These are phyloP conservation scores for Catharus minimus DNA, from an alignment of 2,113 vertebrate species.

Conservation along the genomic window DNA sequence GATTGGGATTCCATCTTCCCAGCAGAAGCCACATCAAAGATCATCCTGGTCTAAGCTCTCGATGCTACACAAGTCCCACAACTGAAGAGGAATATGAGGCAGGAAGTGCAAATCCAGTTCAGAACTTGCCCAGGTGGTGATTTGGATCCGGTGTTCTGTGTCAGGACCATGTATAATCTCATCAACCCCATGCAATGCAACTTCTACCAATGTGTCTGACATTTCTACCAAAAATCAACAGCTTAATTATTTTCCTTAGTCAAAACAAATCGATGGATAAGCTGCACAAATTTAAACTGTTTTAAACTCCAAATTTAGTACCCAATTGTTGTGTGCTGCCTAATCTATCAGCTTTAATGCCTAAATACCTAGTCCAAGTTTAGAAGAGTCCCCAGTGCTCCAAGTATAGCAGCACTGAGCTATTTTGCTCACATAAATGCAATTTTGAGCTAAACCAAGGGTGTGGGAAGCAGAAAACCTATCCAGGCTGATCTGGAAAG, in stretches of 20 bases:
- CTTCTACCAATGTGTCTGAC: neutral
- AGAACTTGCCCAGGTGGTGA: constrained; percentile 39
- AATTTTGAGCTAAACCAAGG: neutral
- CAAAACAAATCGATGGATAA: neutral
- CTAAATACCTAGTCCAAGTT: neutral
- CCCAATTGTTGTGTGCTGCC: neutral
- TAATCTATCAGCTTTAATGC: neutral
- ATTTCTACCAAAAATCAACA: neutral
- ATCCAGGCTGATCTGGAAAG: neutral
- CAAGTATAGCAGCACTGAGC: neutral
- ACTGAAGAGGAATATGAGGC: constrained; percentile 56
- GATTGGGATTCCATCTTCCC: constrained; percentile 32
- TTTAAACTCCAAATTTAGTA: neutral
- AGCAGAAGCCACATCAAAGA: constrained; percentile 31
- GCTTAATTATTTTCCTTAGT: neutral
- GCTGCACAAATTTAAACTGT: neutral
- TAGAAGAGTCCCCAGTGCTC: neutral
- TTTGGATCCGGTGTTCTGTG: constrained; percentile 42
- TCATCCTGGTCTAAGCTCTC: constrained; percentile 25
- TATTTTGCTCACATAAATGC: neutral
- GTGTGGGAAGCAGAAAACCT: neutral
- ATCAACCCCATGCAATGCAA: constrained; percentile 36
- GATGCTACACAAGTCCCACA: constrained; percentile 37
- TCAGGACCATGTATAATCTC: constrained; percentile 28
- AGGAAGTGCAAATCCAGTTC: constrained; percentile 60